phyloP scores from a whole-genome alignment of 1,140 invertebrate species.

The Asbolus verrucosus region DNA sequence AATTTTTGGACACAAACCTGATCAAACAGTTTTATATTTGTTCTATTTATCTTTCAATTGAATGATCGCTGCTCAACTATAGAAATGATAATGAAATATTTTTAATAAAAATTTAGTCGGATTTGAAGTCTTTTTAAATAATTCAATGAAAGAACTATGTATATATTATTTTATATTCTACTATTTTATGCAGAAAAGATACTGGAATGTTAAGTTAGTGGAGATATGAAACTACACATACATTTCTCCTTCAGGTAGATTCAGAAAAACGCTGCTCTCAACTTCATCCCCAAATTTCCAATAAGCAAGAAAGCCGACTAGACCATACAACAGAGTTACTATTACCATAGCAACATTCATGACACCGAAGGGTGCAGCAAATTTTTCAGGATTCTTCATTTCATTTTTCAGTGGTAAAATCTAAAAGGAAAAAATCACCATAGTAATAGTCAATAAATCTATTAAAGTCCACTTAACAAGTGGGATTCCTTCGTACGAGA shows the following conservation, averaged over 20 bases:
- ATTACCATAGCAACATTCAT: conserved; percentile 87
- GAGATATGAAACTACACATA: conserved; percentile 67
- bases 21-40: no score
- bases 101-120: no score
- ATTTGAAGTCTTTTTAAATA: no score
- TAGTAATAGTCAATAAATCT: background rate
- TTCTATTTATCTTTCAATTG: no score
- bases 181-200: no score
- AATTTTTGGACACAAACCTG: no score
- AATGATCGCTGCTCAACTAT: no score
- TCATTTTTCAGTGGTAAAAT: conserved; percentile 85
- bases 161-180: no score
- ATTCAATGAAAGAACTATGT: no score
- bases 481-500: conserved; percentile 84
- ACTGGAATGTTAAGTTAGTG: no score
- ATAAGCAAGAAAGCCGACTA: conserved; percentile 87
- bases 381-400: conserved; percentile 84
- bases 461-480: conserved; percentile 65
- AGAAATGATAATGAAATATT: no score
- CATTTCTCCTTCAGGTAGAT: conserved; percentile 70
- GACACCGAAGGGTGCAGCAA: conserved; percentile 82
- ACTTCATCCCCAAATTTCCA: conserved; percentile 79
- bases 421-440: background rate
- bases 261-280: conserved; percentile 78
- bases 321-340: conserved; percentile 80